These are phyloP conservation scores for Beris chalybata DNA, from an alignment of 2,888 invertebrate species.

Conservation along the genomic window DNA sequence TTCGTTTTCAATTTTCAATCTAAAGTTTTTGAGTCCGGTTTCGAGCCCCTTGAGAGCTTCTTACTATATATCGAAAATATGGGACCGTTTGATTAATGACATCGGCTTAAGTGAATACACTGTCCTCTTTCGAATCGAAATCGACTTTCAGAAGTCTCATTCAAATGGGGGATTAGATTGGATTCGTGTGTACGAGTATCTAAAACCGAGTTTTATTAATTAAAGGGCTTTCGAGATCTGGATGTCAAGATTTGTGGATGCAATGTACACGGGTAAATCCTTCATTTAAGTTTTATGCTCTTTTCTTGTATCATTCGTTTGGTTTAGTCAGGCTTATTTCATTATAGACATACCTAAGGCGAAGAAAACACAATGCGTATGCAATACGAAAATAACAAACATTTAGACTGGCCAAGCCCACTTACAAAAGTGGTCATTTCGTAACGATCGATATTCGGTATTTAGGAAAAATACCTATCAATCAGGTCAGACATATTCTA, in stretches of 20 bases:
- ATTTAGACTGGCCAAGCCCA: too few species aligned
- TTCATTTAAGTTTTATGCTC: too few species aligned
- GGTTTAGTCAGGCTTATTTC: too few species aligned
- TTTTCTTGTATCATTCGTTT: too few species aligned
- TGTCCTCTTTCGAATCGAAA: conserved; percentile 9
- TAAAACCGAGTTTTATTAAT: conserved; percentile 25
- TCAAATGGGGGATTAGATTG: conserved; percentile 26
- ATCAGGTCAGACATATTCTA: too few species aligned
- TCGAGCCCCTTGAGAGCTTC: conserved; percentile 1
- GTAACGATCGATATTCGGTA: too few species aligned
- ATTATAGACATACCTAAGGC: too few species aligned
- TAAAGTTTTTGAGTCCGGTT: not conserved
- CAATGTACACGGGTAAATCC: too few species aligned
- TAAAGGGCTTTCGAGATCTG: conserved; percentile 22
- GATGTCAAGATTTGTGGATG: conserved; percentile 21
- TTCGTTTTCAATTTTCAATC: not conserved
- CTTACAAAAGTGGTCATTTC: too few species aligned
- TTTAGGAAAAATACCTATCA: too few species aligned
- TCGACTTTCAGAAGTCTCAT: conserved; percentile 19
- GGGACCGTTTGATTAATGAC: conserved; percentile 25
- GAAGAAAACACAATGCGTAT: too few species aligned
- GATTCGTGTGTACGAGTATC: not conserved
- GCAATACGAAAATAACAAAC: too few species aligned
- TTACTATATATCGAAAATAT: not conserved
- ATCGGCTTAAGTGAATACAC: conserved; percentile 23